A percentile compares a stretch with the other conserved stretches of the same genome.
Conservation (phyloP, 2,888 invertebrate species). For the Stenotaenia linearis region DNA sequence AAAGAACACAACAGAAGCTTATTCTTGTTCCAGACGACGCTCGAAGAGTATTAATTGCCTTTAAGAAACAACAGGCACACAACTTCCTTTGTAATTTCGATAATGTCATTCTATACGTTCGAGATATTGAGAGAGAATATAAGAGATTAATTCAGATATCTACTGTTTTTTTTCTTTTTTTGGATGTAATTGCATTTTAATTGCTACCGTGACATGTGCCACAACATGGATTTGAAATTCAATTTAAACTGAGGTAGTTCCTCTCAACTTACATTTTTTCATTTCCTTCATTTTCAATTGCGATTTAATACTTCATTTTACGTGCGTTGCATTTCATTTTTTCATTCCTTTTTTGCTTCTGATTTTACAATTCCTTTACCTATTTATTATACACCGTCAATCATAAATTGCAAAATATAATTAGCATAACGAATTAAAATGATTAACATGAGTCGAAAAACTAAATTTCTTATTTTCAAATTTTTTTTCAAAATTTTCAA, state of each 20-base stretch:
- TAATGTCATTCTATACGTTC: not conserved
- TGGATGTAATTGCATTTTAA: not conserved
- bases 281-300: not conserved
- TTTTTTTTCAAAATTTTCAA: too few species aligned
- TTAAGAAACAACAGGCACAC: too few species aligned
- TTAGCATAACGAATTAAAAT: not conserved
- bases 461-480: too few species aligned
- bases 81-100: too few species aligned
- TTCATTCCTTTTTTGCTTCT: not conserved
- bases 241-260: not conserved
- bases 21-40: not conserved
- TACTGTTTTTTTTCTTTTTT: not conserved
- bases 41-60: not conserved
- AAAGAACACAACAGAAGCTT: not conserved
- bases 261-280: not conserved
- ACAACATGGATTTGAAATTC: not conserved
- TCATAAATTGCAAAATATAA: not conserved
- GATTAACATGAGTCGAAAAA: too few species aligned
- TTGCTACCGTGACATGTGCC: not conserved
- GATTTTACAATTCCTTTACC: not conserved
- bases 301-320: not conserved
- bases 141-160: not conserved
- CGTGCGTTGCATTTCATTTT: not conserved
- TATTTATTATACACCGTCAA: not conserved
- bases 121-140: not conserved